Conservation (phyloP, 2,888 invertebrate genomes). For the Luperina testacea region DNA sequence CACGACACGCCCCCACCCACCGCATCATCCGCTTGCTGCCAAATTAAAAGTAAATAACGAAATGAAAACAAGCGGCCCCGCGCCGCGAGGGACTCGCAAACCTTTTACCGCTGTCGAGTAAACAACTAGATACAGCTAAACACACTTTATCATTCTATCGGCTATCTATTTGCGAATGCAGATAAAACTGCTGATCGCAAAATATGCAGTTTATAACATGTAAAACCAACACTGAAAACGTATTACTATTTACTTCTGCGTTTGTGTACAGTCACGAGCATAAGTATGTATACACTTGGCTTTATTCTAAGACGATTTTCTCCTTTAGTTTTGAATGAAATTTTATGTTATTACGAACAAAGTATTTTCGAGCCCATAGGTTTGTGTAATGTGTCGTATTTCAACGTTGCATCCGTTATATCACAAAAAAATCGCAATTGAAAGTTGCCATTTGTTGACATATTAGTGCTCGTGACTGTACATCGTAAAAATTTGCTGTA, state of each 20-base stretch:
- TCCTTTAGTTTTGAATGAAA: no score
- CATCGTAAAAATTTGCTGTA: no score
- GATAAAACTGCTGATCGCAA: slow-evolving; percentile 81
- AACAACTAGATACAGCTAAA: slow-evolving; percentile 87
- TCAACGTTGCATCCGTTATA: no score
- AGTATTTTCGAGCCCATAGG: no score
- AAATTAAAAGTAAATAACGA: slow-evolving; percentile 91
- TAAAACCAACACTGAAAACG: slow-evolving; percentile 21
- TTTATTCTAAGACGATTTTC: no score
- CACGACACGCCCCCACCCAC: slow-evolving; percentile 83
- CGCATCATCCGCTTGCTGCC: slow-evolving; percentile 89
- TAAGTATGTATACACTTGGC: no score
- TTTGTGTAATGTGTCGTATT: no score
- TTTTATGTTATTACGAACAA: no score
- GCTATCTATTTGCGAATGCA: slow-evolving; percentile 85
- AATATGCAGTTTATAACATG: slow-evolving; percentile 69
- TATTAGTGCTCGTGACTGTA: no score
- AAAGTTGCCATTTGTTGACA: no score
- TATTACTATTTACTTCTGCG: slow-evolving; percentile 7
- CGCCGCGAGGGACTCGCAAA: slow-evolving; percentile 88
- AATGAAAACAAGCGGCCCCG: slow-evolving; percentile 88
- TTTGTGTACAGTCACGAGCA: background rate
- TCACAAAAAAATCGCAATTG: no score
- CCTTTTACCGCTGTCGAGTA: slow-evolving; percentile 89
- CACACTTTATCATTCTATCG: slow-evolving; percentile 88